A percentile compares a stretch with the other conserved stretches of the same genome.
These are phyloP conservation scores for Rhinoraja longicauda DNA, from an alignment of 2,797 vertebrate species.

Conservation along the genomic window DNA sequence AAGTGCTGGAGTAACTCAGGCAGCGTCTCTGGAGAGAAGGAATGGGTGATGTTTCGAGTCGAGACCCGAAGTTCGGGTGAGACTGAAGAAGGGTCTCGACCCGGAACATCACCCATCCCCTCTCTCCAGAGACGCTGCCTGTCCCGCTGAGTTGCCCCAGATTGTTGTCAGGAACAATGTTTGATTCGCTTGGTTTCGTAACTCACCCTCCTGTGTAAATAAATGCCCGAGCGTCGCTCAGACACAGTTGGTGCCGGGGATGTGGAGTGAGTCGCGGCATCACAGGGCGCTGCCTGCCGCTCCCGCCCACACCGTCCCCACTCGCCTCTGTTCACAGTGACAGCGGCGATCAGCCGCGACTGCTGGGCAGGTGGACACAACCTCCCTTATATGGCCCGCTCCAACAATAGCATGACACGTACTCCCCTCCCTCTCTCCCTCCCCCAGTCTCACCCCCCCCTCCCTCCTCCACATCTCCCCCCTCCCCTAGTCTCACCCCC, in stretches of 20 bases:
- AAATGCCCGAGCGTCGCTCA: neutral
- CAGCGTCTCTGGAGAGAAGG: no score
- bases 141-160: no score
- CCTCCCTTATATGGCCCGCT: slow-evolving; percentile 48
- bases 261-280: neutral
- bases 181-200: neutral
- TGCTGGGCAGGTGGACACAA: slow-evolving; percentile 43
- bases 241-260: neutral
- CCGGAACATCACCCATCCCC: no score
- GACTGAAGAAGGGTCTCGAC: no score
- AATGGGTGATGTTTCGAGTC: no score
- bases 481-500: neutral
- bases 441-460: neutral
- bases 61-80: no score
- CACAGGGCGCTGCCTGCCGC: neutral
- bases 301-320: neutral
- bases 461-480: neutral
- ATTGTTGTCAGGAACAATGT: neutral
- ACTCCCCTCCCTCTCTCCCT: neutral
- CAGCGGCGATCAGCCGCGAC: slow-evolving; percentile 39
- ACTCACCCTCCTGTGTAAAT: neutral
- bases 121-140: no score
- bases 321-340: slow-evolving; percentile 21
- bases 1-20: no score
- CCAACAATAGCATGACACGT: slow-evolving; percentile 53